Evolutionary conservation across 2,797 vertebrate genomes (phyloP).

Genomic region (Pseudochirops corinnae): DNA sequence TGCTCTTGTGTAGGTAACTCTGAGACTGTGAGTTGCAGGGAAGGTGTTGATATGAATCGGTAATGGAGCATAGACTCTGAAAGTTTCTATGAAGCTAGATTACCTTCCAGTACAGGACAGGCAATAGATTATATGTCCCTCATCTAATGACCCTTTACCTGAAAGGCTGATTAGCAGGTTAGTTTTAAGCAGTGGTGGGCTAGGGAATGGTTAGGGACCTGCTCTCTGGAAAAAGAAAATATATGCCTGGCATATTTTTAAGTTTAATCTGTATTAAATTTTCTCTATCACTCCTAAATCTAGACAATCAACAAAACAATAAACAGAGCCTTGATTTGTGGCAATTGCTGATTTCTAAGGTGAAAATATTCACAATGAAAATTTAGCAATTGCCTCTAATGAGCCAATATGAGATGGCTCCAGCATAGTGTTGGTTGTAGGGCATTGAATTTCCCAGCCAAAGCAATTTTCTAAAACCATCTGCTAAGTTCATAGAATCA

Average conservation of each 20-base stretch:
- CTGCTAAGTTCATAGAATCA: background rate
- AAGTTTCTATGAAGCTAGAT: background rate
- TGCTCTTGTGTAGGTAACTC: background rate
- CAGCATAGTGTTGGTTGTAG: background rate
- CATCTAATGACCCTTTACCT: background rate
- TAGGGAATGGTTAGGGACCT: background rate
- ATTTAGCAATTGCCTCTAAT: background rate
- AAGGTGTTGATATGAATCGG: background rate
- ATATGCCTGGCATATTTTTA: background rate
- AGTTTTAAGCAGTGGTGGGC: background rate
- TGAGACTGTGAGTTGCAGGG: background rate
- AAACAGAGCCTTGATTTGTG: background rate
- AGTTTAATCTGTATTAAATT: background rate
- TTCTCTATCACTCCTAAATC: background rate
- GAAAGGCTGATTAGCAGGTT: background rate
- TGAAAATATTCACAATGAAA: background rate
- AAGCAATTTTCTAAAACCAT: background rate
- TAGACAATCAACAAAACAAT: background rate
- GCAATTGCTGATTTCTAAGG: background rate
- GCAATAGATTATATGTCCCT: background rate
- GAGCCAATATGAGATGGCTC: background rate
- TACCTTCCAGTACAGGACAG: background rate
- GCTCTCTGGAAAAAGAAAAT: background rate
- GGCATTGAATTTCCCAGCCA: background rate
- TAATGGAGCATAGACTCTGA: background rate